phyloP scores from a whole-genome alignment of 2,888 invertebrate genomes.

The Dexiosoma caninum region DNA sequence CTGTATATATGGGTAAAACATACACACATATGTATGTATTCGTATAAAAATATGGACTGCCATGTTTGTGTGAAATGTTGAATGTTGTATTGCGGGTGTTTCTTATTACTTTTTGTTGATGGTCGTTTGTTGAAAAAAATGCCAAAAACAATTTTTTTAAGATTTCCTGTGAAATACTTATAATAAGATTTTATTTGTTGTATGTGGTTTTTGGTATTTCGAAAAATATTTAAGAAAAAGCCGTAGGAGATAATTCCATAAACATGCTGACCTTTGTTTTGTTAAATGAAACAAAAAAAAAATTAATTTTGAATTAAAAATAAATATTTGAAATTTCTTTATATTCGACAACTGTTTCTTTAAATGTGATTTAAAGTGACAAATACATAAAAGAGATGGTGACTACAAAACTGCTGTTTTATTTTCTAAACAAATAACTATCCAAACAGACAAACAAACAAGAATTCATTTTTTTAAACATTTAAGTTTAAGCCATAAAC shows the following conservation, averaged over 20 bases:
- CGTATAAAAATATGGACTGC: no score
- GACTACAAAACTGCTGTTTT: background rate
- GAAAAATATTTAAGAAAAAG: constrained; percentile 47
- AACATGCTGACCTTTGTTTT: constrained; percentile 41
- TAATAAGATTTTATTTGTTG: constrained; percentile 25
- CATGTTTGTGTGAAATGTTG: constrained; percentile 12
- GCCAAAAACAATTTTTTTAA: constrained; percentile 21
- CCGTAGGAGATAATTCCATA: constrained; percentile 51
- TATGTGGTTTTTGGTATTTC: constrained; percentile 10
- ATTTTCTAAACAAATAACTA: no score
- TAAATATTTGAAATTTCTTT: constrained; percentile 5
- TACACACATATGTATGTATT: no score
- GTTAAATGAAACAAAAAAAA: background rate
- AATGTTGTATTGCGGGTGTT: constrained; percentile 55
- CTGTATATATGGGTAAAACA: background rate
- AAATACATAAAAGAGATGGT: background rate
- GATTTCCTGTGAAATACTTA: constrained; percentile 65
- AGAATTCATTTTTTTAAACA: no score
- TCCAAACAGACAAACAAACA: no score
- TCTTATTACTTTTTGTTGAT: constrained; percentile 31
- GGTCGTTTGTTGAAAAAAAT: background rate
- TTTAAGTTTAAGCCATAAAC: no score
- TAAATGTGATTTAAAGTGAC: background rate
- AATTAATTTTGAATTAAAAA: background rate
- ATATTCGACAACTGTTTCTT: background rate